Evolutionary conservation across 2,888 invertebrate species (phyloP).

Genomic region (Lepidochitona cinerea): DNA sequence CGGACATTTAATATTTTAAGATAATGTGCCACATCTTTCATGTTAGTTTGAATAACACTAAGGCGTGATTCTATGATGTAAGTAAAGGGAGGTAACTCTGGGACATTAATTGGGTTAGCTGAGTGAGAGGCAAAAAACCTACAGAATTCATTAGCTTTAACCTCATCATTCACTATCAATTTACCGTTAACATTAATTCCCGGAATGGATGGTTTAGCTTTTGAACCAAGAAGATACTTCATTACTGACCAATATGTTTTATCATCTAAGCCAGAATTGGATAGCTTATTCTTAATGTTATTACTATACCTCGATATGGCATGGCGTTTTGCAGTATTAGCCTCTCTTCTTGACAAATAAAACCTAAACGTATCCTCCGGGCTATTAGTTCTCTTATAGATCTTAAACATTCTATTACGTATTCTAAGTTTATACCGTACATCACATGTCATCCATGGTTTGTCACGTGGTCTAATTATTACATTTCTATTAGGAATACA

Average conservation of each 20-base stretch:
- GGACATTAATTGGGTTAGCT: not conserved
- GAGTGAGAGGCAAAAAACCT: not conserved
- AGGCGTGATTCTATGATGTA: no score
- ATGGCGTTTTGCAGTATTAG: not conserved
- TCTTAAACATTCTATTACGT: not conserved
- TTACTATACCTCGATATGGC: not conserved
- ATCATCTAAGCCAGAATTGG: no score
- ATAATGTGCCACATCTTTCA: not conserved
- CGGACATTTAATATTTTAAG: not conserved
- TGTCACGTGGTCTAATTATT: not conserved
- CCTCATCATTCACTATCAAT: not conserved
- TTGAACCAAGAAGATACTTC: not conserved
- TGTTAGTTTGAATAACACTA: not conserved
- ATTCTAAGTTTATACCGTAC: not conserved
- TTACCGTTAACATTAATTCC: not conserved
- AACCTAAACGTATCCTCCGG: not conserved
- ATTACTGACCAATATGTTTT: not conserved
- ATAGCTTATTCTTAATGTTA: not conserved
- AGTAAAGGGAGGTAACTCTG: not conserved
- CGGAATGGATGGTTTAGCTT: not conserved
- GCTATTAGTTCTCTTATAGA: not conserved
- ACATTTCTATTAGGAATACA: not conserved
- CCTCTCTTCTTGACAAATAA: not conserved
- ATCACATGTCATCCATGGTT: not conserved
- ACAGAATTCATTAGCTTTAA: not conserved